Conservation (phyloP, 2,797 vertebrate genomes). For the Sebastes taczanowskii region DNA sequence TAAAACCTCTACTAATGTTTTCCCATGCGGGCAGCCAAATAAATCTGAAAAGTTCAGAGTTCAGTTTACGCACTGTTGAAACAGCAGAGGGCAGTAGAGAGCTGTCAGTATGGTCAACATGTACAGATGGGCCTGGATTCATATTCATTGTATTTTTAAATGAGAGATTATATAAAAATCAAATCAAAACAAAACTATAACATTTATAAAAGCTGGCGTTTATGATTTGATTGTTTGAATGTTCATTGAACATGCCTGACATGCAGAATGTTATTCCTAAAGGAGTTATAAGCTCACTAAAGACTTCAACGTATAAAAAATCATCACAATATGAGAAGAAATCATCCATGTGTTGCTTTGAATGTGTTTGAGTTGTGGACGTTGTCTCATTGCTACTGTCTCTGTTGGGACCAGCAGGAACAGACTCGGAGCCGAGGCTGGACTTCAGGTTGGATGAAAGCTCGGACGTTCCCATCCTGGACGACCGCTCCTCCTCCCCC, state of each 20-base stretch:
- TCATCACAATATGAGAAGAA: too few relatives aligned
- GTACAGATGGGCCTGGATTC: background rate
- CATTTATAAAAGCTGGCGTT: too few relatives aligned
- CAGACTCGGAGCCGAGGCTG: slow-evolving; percentile 84
- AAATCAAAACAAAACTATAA: background rate
- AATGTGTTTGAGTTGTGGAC: background rate
- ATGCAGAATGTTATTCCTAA: background rate
- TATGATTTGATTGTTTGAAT: too few relatives aligned
- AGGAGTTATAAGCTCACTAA: background rate
- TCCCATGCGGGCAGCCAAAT: background rate
- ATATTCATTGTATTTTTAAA: background rate
- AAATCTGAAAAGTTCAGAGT: background rate
- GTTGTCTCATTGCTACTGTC: background rate
- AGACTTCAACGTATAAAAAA: background rate
- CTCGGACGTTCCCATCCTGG: slow-evolving; percentile 91
- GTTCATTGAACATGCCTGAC: too few relatives aligned
- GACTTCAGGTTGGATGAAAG: slow-evolving; percentile 92
- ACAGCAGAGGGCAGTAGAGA: slow-evolving; percentile 62
- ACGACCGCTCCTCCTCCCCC: slow-evolving; percentile 89
- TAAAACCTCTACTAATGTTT: background rate
- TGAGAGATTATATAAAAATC: background rate
- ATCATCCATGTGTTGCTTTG: background rate
- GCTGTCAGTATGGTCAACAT: background rate
- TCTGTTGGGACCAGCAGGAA: slow-evolving; percentile 75
- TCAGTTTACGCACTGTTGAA: background rate